phyloP scores from a whole-genome alignment of 2,888 invertebrate genomes.

The Hipparchia sbordonii region DNA sequence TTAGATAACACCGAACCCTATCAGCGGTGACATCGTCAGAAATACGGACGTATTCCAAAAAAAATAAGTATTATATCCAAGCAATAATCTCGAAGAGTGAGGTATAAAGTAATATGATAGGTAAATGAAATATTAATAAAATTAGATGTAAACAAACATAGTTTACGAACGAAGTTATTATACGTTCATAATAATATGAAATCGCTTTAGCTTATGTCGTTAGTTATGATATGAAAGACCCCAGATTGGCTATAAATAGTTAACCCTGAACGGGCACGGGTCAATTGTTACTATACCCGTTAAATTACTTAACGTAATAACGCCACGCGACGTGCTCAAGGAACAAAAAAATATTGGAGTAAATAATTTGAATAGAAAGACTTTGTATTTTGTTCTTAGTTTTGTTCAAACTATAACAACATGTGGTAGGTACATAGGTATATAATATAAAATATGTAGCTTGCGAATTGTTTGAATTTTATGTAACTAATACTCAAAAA shows the following conservation, averaged over 20 bases:
- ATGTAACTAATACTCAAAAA: too few relatives aligned
- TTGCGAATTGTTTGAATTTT: not conserved
- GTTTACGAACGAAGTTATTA: not conserved
- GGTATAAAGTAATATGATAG: too few relatives aligned
- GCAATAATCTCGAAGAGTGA: too few relatives aligned
- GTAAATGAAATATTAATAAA: not conserved
- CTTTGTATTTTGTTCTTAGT: not conserved
- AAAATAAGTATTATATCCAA: too few relatives aligned
- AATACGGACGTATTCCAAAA: too few relatives aligned
- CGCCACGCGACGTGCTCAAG: constrained; percentile 62
- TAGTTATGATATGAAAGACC: constrained; percentile 44
- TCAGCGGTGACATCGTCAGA: too few relatives aligned
- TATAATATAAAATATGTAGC: too few relatives aligned
- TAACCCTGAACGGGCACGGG: constrained; percentile 60
- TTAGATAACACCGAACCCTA: too few relatives aligned
- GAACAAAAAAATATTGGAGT: not conserved
- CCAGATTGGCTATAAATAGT: constrained; percentile 70
- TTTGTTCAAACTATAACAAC: too few relatives aligned
- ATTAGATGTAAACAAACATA: not conserved
- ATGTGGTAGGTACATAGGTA: too few relatives aligned
- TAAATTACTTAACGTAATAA: constrained; percentile 37
- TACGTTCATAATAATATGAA: not conserved
- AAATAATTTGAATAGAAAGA: not conserved
- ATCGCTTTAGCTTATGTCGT: not conserved
- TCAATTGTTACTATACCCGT: constrained; percentile 58